Evolutionary conservation across 1,140 invertebrate genomes (phyloP).

Genomic region (Lithobius niger): DNA sequence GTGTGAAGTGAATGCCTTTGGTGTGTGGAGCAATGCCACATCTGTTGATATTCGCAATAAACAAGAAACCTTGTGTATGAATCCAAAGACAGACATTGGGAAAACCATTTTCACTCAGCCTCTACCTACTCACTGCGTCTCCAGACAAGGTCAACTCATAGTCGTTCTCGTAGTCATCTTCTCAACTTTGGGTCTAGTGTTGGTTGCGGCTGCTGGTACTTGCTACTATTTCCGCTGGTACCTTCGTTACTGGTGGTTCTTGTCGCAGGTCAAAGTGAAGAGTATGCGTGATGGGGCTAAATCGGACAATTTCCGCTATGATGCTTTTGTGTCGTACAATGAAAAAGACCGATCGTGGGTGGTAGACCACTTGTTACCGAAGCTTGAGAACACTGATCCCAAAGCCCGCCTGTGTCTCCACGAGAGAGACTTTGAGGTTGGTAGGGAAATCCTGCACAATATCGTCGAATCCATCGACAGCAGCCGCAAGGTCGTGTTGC

Average conservation of each 20-base stretch:
- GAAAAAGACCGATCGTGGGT: conserved; percentile 46
- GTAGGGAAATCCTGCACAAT: conserved; percentile 43
- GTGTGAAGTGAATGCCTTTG: conserved; percentile 13
- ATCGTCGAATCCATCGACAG: conserved; percentile 42
- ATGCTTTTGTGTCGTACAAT: conserved; percentile 52
- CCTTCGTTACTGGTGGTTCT: conserved; percentile 40
- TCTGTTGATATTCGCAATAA: neutral
- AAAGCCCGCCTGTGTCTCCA: conserved; percentile 46
- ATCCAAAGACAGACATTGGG: conserved; percentile 21
- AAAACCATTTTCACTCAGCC: neutral
- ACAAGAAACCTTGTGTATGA: conserved; percentile 16
- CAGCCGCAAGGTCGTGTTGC: conserved; percentile 44
- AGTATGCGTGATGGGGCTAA: conserved; percentile 1
- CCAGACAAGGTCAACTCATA: neutral
- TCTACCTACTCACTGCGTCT: conserved; percentile 5
- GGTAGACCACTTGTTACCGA: conserved; percentile 35
- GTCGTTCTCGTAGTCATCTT: neutral
- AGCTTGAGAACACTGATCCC: conserved; percentile 40
- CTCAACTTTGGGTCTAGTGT: neutral
- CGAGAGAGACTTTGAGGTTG: conserved; percentile 48
- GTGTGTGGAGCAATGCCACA: conserved; percentile 1
- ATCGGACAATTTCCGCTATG: conserved; percentile 36
- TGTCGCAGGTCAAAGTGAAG: conserved; percentile 26
- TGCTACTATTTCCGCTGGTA: conserved; percentile 34
- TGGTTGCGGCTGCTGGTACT: conserved; percentile 19